Percentiles rank a stretch among this genome's conserved stretches.
These are phyloP conservation scores for Microcebus murinus DNA, from an alignment of 2,113 vertebrate genomes.

Conservation along the genomic window DNA sequence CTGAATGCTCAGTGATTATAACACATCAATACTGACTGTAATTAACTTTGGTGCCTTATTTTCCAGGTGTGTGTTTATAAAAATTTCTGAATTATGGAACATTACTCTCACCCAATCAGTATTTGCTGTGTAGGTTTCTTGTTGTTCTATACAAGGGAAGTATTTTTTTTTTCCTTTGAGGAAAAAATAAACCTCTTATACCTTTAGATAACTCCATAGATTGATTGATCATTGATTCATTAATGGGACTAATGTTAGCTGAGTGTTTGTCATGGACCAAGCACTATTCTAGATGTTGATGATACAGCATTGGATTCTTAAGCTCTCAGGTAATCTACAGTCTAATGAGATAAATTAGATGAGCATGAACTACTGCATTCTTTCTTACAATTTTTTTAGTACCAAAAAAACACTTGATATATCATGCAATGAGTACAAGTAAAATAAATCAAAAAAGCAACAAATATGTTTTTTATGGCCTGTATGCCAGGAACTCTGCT, in stretches of 20 bases:
- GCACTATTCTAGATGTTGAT: not conserved
- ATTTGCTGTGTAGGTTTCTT: not conserved
- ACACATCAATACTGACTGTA: not conserved
- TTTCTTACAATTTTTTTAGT: not conserved
- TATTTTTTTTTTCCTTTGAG: not conserved
- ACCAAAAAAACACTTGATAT: not conserved
- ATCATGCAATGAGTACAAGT: not conserved
- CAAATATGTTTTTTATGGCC: not conserved
- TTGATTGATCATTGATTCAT: not conserved
- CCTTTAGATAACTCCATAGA: not conserved
- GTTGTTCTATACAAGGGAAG: not conserved
- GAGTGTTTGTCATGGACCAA: not conserved
- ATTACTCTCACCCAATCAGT: not conserved
- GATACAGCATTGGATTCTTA: not conserved
- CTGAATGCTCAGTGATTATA: not conserved
- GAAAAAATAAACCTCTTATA: not conserved
- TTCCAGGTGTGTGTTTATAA: not conserved
- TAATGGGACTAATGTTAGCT: not conserved
- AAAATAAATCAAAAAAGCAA: not conserved
- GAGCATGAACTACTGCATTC: not conserved
- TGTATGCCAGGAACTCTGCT: not conserved
- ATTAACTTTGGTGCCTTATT: not conserved
- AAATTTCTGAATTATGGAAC: not conserved
- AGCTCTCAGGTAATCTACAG: not conserved
- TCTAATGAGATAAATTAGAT: not conserved